Evolutionary conservation across 2,888 invertebrate genomes (phyloP), one percentile per base, ranked within the genome.

Genomic region (Blera fallax): DNA sequence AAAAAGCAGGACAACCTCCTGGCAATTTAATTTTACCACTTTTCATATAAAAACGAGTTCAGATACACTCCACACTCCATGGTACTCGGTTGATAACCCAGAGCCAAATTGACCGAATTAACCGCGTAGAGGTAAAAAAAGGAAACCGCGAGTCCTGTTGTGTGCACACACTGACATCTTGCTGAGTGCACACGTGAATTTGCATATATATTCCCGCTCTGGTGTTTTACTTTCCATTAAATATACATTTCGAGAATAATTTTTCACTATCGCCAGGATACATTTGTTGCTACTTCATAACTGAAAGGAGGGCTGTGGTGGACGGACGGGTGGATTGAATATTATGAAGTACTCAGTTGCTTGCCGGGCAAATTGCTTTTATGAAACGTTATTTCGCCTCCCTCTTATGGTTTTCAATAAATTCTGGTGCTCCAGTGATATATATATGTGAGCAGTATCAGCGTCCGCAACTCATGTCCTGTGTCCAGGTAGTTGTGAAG

Each of bases 361-460:
- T 48, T 24, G 37, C 11, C 16, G 18, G 27, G 37, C 24, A 37
- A 37, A 52, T 52, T n/a, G 37, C 27, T 50, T 62, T 73, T 73
- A 62, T 62, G 73, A 40, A 73, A 62, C 14, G 3, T 10, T 50
- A 50, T 60, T 34, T 34, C 56, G 34, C 32, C 16, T 34, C 56
- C 32, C 32, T 11, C 27, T 62, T 62, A 50, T 62, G 52, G 18
- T 52, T 73, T 52, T 52, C 50, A 48, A 48, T 72, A 60, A 72
- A 58, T 72, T 72, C n/a, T 14, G 48, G 37, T 50, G 27, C 32
- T 43, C 2, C 14, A n/a, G n/a, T 72, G 72, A 50, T 45, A n/a
- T 34, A 62, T n/a, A n/a, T n/a, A n/a, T n/a, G n/a, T n/a, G n/a
- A n/a, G n/a, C n/a, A n/a, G 6, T 62, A 45, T 16, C 37, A 14